Base-by-base conservation (phyloP, 2,113 vertebrate species). In the Coptodon rendalli region DNA sequence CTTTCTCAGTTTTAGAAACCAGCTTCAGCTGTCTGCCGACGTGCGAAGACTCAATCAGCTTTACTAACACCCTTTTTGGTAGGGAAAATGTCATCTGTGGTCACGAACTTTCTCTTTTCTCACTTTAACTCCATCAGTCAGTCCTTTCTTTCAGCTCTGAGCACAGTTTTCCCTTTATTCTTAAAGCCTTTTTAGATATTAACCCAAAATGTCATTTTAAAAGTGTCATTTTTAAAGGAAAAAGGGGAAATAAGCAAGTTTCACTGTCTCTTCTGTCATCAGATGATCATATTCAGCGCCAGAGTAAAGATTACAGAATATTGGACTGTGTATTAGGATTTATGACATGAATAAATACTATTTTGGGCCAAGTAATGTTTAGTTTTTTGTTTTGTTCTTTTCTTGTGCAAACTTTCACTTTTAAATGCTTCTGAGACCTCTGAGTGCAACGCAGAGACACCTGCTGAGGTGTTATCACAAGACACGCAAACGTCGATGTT, bases 11-110 rank as follows among this genome's bases (percentile, higher is more conserved):
- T 71, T 81, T 86, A 59, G 3, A 40, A 45, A 76, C 7, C 2
- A 9, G 59, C 53, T 78, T 66, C 84, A 36, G 86, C 45, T 40
- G 85, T 61, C 81, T 16, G 22, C 59, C 3, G 38, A 57, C 12
- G 54, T 88, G 86, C 79, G 86, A 87, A 80, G 80, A 63, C 76
- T 92, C 88, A 71, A 6, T 14, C 43, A n/a, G 34, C 10, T n/a
- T 38, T 66, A 66, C 38, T 38, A 66, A 66, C 61, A 66, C 19
- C 34, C n/a, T 66, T 66, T 66, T 66, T 2, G 0, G 3, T 4
- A 29, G 59, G 31, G 6, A 0, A n/a, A 84, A 40, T 81, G 24
- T 78, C 40, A 16, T 68, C 22, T 66, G 7, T 31, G 52, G 61
- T 59, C 89, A 10, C 4, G 27, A 66, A 53, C 27, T 59, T 34